Conservation (phyloP, 1,140 invertebrate genomes). For the Mycetomoellerius zeteki region DNA sequence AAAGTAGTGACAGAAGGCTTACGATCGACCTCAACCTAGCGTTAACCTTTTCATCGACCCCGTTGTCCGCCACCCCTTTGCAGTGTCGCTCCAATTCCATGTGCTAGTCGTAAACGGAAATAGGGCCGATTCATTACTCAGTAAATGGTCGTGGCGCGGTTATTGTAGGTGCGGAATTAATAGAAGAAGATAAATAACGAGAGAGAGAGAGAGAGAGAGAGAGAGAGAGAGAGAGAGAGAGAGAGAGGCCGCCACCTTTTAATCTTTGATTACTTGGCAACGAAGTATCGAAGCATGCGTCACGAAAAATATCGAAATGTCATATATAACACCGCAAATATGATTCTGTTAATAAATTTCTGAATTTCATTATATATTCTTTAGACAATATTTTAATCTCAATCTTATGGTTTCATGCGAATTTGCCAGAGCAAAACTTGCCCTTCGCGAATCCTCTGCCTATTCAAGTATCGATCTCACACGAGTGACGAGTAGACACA, state of each 20-base stretch:
- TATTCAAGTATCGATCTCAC: constrained; percentile 50
- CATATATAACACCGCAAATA: not conserved
- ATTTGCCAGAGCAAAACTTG: not conserved
- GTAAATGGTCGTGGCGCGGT: constrained; percentile 34
- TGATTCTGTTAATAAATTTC: not conserved
- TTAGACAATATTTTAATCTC: too few relatives aligned
- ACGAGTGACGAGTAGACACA: constrained; percentile 39
- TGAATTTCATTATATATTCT: not conserved
- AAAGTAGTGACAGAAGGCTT: constrained; percentile 56
- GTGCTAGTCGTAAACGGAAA: constrained; percentile 68
- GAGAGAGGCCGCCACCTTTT: not conserved
- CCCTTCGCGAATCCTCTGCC: constrained; percentile 15
- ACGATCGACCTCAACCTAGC: constrained; percentile 71
- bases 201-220: too few relatives aligned
- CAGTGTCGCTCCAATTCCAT: constrained; percentile 72
- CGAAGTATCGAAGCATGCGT: not conserved
- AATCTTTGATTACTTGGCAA: constrained; percentile 2
- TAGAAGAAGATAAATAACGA: constrained; percentile 17
- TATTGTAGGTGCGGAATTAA: constrained; percentile 18
- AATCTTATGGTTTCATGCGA: not conserved
- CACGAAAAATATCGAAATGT: not conserved
- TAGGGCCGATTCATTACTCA: constrained; percentile 74
- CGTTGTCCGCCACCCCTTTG: constrained; percentile 63
- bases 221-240: not conserved
- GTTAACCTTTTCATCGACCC: constrained; percentile 76